Evolutionary conservation across 2,113 vertebrate genomes (phyloP), one percentile per base, ranked within the genome.

Genomic region (Cricetomys ansorgei): DNA sequence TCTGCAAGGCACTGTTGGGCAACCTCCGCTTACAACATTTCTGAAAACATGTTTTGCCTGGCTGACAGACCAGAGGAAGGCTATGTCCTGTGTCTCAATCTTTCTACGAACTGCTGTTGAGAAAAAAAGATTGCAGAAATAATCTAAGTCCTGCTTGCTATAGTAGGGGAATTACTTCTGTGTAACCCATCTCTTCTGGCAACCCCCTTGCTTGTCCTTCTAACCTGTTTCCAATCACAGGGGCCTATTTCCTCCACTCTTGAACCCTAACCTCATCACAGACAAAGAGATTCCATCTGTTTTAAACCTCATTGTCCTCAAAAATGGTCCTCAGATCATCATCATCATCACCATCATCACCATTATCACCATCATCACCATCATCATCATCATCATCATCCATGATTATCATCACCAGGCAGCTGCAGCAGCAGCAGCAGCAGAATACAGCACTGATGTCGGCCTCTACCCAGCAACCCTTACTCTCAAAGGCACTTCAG

Each of bases 91-190:
- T 95, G 89, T 93, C 89, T 95, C 95, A 93, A 81, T 57, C 79
- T 53, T 95, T 96, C 96, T 34, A 87, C 10, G 79, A 97, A 96
- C 81, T n/a, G 48, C 77, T n/a, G 8, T 73, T 93, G n/a, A 96
- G 93, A 92, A 73, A 9, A 81, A 87, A 89, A 85, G 55, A 57
- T 7, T 23, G 62, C 34, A 62, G 75, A 50, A 17, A 19, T 21
- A 40, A 43, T n/a, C 85, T 31, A 7, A 9, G 29, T 40, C 62
- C 1, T 0, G 1, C 0, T 4, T 34, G 16, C 7, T 2, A 17
- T 3, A 29, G n/a, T 23, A 57, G 2, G 23, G 1, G 11, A 25
- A 29, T 0, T 65, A 13, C 7, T 34, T 25, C 34, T 23, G 1
- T 17, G 21, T 31, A 31, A 3, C 12, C 29, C 2, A 16, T 13